These are phyloP conservation scores for Cebus imitator DNA, from an alignment of 2,113 vertebrate species.

Conservation along the genomic window DNA sequence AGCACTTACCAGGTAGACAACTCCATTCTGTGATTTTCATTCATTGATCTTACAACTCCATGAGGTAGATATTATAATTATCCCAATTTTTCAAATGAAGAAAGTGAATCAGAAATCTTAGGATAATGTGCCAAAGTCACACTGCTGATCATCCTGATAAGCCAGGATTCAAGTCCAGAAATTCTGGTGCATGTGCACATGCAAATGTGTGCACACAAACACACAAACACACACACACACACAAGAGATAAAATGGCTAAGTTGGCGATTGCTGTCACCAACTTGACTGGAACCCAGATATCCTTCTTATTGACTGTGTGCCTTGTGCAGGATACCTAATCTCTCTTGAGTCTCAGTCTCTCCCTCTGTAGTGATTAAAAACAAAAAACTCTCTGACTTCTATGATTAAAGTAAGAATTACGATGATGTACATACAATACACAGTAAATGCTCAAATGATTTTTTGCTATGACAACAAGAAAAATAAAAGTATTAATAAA, in stretches of 20 bases:
- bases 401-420: background rate
- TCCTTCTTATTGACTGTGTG: background rate
- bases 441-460: background rate
- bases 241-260: background rate
- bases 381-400: background rate
- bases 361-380: background rate
- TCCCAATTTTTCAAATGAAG: background rate
- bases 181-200: background rate
- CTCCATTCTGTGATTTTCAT: background rate
- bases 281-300: background rate
- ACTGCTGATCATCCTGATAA: background rate
- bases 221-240: background rate
- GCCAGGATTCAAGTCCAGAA: background rate
- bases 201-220: fast-evolving
- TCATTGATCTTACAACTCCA: background rate
- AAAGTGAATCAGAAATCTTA: background rate
- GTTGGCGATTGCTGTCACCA: background rate
- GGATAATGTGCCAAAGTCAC: background rate
- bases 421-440: background rate
- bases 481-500: background rate
- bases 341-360: background rate
- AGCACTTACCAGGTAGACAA: background rate
- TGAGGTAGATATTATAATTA: background rate
- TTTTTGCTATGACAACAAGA: background rate
- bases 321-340: background rate